phyloP scores from a whole-genome alignment of 2,888 invertebrate species.

The Drosophila niveifrons region DNA sequence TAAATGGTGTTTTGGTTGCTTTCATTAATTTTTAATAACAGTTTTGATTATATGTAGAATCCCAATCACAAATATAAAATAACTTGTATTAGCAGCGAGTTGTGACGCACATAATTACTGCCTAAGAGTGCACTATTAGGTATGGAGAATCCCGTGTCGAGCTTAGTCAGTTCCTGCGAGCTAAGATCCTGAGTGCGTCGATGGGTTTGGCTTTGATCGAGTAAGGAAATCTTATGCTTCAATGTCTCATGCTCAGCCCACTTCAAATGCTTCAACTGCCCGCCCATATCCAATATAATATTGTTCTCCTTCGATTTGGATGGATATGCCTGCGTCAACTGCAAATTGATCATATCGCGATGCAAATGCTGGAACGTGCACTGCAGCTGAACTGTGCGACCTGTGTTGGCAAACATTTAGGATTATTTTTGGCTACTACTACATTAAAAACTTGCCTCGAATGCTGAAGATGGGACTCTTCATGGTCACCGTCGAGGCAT shows the following conservation, averaged over 20 bases:
- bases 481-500: slow-evolving; percentile 58
- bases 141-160: slow-evolving; percentile 86
- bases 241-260: slow-evolving; percentile 76
- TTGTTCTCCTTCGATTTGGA: slow-evolving; percentile 65
- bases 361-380: slow-evolving; percentile 85
- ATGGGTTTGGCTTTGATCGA: slow-evolving; percentile 81
- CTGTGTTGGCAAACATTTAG: slow-evolving; percentile 31
- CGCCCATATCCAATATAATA: slow-evolving; percentile 83
- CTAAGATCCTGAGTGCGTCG: slow-evolving; percentile 80
- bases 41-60: slow-evolving; percentile 30
- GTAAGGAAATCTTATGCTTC: slow-evolving; percentile 83
- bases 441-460: slow-evolving; percentile 65
- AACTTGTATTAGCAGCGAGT: slow-evolving; percentile 86
- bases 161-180: slow-evolving; percentile 83
- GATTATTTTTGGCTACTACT: not conserved
- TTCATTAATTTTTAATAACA: slow-evolving; percentile 46
- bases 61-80: slow-evolving; percentile 86
- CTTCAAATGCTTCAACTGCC: slow-evolving; percentile 80
- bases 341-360: slow-evolving; percentile 83
- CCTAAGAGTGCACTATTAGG: slow-evolving; percentile 86
- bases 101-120: slow-evolving; percentile 85
- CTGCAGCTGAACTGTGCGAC: slow-evolving; percentile 81
- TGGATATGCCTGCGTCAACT: slow-evolving; percentile 72
- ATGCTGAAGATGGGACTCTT: slow-evolving; percentile 84
- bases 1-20: slow-evolving; percentile 64